phyloP scores from a whole-genome alignment of 2,888 invertebrate genomes.

The Macropis europaea region DNA sequence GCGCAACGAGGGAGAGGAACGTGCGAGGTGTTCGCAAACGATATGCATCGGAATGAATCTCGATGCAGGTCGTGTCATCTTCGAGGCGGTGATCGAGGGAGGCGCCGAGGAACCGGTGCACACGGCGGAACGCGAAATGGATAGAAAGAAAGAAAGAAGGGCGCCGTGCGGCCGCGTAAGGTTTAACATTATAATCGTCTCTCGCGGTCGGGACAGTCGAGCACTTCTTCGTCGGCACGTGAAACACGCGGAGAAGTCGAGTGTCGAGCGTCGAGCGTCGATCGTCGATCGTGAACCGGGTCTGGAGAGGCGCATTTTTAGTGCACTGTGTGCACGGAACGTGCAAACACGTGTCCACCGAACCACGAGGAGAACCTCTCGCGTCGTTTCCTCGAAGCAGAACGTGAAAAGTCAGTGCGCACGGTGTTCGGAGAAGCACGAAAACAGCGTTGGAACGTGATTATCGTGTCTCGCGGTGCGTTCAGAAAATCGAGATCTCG shows the following conservation, averaged over 20 bases:
- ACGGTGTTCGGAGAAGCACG: neutral
- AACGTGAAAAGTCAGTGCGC: too few relatives aligned
- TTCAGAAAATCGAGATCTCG: too few relatives aligned
- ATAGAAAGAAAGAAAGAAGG: conserved; percentile 33
- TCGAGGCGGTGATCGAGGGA: conserved; percentile 9
- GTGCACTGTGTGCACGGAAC: conserved; percentile 64
- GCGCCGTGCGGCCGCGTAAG: conserved; percentile 12
- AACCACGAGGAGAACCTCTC: neutral
- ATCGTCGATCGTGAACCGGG: conserved; percentile 19
- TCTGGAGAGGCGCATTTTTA: conserved; percentile 48
- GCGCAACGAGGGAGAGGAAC: too few relatives aligned
- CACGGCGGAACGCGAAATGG: conserved; percentile 33
- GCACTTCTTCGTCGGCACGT: conserved; percentile 48
- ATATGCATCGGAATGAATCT: neutral
- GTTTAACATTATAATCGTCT: conserved; percentile 55
- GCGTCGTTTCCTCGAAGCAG: neutral
- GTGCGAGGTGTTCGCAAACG: too few relatives aligned
- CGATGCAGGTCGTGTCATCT: neutral
- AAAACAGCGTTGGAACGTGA: neutral
- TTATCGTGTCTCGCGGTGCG: too few relatives aligned
- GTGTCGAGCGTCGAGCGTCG: neutral
- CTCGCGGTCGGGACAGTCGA: conserved; percentile 26
- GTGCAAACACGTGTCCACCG: conserved; percentile 46
- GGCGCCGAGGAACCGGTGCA: too few relatives aligned
- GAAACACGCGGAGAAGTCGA: conserved; percentile 44